phyloP scores from a whole-genome alignment of 2,888 invertebrate genomes.

The Lithophane socia region DNA sequence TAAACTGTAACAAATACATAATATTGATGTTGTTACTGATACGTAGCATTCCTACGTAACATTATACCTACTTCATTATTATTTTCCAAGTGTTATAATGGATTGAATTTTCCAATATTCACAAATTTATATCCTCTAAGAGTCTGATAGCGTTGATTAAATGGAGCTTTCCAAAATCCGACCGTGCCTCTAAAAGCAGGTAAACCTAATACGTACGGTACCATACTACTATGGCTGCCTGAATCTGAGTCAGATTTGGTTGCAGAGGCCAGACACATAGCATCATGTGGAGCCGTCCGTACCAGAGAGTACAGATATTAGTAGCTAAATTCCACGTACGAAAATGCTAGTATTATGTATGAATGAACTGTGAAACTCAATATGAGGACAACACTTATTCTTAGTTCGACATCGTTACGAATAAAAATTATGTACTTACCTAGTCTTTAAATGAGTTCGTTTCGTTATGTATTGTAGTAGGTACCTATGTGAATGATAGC shows the following conservation, averaged over 20 bases:
- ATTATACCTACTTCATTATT: not conserved
- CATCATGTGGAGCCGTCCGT: not conserved
- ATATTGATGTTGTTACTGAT: constrained; percentile 3
- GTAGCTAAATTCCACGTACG: not conserved
- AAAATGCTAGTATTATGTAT: not conserved
- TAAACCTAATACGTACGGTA: not conserved
- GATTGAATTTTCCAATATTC: not conserved
- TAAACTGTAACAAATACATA: constrained; percentile 40
- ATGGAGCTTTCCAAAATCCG: not conserved
- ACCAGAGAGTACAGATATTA: not conserved
- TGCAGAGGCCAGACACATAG: not conserved
- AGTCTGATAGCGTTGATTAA: not conserved
- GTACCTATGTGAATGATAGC: constrained; percentile 18
- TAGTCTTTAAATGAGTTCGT: not conserved
- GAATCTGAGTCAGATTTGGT: not conserved
- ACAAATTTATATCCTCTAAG: not conserved
- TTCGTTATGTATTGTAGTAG: constrained; percentile 1
- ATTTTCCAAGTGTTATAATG: not conserved
- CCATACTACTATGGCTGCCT: not conserved
- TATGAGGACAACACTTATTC: not conserved
- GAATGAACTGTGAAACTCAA: not conserved
- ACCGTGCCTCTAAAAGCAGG: not conserved
- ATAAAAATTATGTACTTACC: not conserved
- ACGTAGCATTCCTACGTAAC: not conserved
- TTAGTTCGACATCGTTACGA: not conserved